phyloP scores from a whole-genome alignment of 2,888 invertebrate species.

The Trachelus iudaicus region DNA sequence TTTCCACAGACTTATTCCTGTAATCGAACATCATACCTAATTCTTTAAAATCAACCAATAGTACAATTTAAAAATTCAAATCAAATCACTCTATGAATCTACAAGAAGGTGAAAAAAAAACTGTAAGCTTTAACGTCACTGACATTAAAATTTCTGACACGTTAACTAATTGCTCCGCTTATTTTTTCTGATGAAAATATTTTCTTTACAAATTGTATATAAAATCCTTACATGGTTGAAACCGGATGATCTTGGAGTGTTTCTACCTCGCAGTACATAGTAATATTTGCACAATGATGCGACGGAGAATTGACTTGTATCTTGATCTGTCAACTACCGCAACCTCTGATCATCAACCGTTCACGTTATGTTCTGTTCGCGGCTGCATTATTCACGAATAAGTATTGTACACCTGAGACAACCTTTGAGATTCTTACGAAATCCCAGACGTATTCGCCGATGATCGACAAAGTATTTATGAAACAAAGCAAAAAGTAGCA shows the following conservation, averaged over 20 bases:
- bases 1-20: conserved; percentile 76
- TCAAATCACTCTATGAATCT: too few species aligned
- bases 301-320: conserved; percentile 12
- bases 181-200: neutral
- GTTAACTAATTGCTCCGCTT: neutral
- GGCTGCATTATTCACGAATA: neutral
- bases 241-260: conserved; percentile 41
- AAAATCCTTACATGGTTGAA: conserved; percentile 45
- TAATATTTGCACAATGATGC: conserved; percentile 25
- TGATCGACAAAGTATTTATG: conserved; percentile 9
- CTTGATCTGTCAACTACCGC: conserved; percentile 22
- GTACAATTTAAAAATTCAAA: neutral
- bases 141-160: neutral
- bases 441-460: neutral
- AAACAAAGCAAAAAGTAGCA: neutral
- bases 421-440: neutral
- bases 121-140: neutral
- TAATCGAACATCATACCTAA: conserved; percentile 23
- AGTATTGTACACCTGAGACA: neutral
- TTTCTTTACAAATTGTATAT: neutral
- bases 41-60: neutral
- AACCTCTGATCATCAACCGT: neutral
- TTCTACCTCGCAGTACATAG: conserved; percentile 46
- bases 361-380: neutral
- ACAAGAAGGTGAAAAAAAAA: neutral